phyloP scores from a whole-genome alignment of 2,888 invertebrate genomes.

The Callinectes sapidus region DNA sequence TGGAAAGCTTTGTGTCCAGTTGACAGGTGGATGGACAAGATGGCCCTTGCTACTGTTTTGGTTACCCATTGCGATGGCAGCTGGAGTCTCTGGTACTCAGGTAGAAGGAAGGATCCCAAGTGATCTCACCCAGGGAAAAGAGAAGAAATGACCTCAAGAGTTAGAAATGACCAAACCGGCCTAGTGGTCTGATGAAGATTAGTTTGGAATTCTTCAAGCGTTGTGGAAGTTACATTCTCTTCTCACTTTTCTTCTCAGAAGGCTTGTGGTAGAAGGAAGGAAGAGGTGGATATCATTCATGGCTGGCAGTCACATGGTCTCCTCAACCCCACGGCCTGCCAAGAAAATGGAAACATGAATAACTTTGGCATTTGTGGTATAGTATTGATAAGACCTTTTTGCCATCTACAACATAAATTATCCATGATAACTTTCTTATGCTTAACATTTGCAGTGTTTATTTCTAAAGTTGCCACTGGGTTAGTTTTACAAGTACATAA shows the following conservation, averaged over 20 bases:
- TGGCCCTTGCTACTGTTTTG: slow-evolving; percentile 61
- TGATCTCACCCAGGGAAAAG: not conserved
- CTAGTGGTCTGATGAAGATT: not conserved
- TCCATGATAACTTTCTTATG: not conserved
- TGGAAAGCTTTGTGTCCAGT: slow-evolving; percentile 72
- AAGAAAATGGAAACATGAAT: not conserved
- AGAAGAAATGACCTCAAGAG: not conserved
- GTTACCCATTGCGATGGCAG: slow-evolving; percentile 55
- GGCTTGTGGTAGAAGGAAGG: slow-evolving; percentile 34
- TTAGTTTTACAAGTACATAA: too few relatives aligned
- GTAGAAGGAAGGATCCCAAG: not conserved
- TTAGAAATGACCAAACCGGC: not conserved
- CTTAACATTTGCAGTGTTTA: not conserved
- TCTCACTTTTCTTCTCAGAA: slow-evolving; percentile 41
- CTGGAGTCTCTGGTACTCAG: not conserved
- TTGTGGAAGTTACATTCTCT: slow-evolving; percentile 37
- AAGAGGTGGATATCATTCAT: slow-evolving; percentile 34
- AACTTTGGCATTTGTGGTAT: not conserved
- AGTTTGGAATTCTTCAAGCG: slow-evolving; percentile 3
- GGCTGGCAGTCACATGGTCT: slow-evolving; percentile 19
- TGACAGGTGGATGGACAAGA: slow-evolving; percentile 57
- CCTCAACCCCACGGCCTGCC: slow-evolving; percentile 27
- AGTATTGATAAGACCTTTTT: not conserved
- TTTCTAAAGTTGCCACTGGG: not conserved
- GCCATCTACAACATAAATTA: not conserved